Evolutionary conservation across 2,113 vertebrate genomes (phyloP).

Genomic region (Onychostoma macrolepis): DNA sequence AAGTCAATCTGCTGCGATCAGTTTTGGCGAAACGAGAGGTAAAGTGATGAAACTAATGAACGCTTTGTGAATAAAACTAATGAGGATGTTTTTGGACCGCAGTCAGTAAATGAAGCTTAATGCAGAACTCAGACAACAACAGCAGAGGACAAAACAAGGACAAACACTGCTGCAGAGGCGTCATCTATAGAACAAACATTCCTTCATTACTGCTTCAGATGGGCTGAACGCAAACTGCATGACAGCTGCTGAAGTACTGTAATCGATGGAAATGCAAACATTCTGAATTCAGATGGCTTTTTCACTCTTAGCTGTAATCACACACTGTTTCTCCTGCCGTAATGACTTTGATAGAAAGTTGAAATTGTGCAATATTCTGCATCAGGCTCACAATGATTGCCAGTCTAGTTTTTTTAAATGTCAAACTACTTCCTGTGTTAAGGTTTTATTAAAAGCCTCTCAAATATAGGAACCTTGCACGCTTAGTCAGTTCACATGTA

Average conservation of each 20-base stretch:
- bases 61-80: background rate
- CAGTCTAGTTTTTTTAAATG: constrained; percentile 36
- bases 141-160: constrained; percentile 7
- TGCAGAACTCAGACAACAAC: background rate
- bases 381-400: constrained; percentile 45
- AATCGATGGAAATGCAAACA: constrained; percentile 23
- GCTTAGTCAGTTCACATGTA: background rate
- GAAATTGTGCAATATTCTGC: constrained; percentile 52
- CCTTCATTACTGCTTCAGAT: constrained; percentile 1
- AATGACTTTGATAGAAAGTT: constrained; percentile 53
- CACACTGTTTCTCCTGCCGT: constrained; percentile 30
- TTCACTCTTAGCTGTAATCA: background rate
- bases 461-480: background rate
- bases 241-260: constrained; percentile 36
- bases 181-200: background rate
- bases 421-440: background rate
- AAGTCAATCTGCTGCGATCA: background rate
- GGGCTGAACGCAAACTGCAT: background rate
- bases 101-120: background rate
- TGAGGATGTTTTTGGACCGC: background rate
- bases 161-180: background rate
- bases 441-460: background rate
- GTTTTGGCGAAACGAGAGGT: background rate
- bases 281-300: constrained; percentile 21
- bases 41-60: background rate